A percentile compares a stretch with the other conserved stretches of the same genome.
phyloP scores from a whole-genome alignment of 2,888 invertebrate species.

The Mycalesis mineus region DNA sequence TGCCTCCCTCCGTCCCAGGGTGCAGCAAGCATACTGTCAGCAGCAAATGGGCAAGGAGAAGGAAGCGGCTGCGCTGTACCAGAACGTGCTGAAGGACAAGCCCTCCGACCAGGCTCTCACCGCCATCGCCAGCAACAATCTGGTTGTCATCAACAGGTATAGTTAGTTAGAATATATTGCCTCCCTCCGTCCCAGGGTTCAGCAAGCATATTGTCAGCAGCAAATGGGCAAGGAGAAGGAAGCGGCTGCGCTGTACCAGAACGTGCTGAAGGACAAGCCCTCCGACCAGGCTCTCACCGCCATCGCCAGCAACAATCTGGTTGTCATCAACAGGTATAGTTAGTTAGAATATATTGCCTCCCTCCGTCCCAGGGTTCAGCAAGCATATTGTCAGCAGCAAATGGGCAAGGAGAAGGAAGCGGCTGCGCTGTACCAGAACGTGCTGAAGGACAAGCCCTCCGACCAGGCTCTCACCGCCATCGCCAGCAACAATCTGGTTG shows the following conservation, averaged over 20 bases:
- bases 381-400: slow-evolving; percentile 92
- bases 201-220: slow-evolving; percentile 93
- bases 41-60: slow-evolving; percentile 92
- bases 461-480: slow-evolving; percentile 94
- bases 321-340: slow-evolving; percentile 90
- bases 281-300: slow-evolving; percentile 93
- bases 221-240: slow-evolving; percentile 91
- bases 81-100: slow-evolving; percentile 89
- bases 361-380: slow-evolving; percentile 84
- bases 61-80: slow-evolving; percentile 90
- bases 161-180: background rate
- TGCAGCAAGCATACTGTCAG: slow-evolving; percentile 92
- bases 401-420: slow-evolving; percentile 93
- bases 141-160: slow-evolving; percentile 91
- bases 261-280: slow-evolving; percentile 91
- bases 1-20: slow-evolving; percentile 68
- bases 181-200: slow-evolving; percentile 81
- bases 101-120: slow-evolving; percentile 92
- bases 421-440: slow-evolving; percentile 86
- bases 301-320: slow-evolving; percentile 95
- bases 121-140: slow-evolving; percentile 96
- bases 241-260: slow-evolving; percentile 88
- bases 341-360: background rate
- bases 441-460: slow-evolving; percentile 91
- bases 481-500: slow-evolving; percentile 95